A percentile compares a stretch with the other conserved stretches of the same genome.
These are phyloP conservation scores for Zygogramma bicolorata DNA, from an alignment of 2,888 invertebrate species.

Conservation along the genomic window DNA sequence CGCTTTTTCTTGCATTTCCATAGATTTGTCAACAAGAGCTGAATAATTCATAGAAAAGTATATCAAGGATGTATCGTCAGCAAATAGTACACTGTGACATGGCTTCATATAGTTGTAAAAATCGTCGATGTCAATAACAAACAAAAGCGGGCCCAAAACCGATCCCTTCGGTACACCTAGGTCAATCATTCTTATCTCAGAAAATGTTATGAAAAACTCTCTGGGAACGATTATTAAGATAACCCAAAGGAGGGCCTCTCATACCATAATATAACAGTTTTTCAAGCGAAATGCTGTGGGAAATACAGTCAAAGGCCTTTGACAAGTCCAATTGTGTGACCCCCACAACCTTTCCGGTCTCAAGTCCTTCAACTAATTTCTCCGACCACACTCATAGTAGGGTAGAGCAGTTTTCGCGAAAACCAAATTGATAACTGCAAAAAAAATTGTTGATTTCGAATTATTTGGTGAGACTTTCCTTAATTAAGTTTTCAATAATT, in stretches of 20 bases:
- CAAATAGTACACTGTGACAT: slow-evolving; percentile 7
- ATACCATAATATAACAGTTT: too few relatives aligned
- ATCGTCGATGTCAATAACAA: slow-evolving; percentile 5
- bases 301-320: neutral
- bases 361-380: neutral
- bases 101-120: slow-evolving; percentile 1
- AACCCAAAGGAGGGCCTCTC: too few relatives aligned
- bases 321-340: slow-evolving; percentile 1
- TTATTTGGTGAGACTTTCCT: too few relatives aligned
- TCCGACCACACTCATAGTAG: neutral
- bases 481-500: too few relatives aligned
- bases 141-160: slow-evolving; percentile 1
- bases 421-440: too few relatives aligned
- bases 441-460: neutral
- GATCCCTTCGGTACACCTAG: neutral
- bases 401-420: neutral
- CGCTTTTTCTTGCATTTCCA: too few relatives aligned
- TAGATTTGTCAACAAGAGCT: neutral
- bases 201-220: neutral
- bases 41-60: neutral
- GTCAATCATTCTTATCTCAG: neutral
- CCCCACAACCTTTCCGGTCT: neutral
- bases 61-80: neutral
- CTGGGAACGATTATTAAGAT: neutral
- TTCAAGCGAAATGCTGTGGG: too few relatives aligned